These are phyloP conservation scores for Myotis yumanensis DNA, from an alignment of 2,113 vertebrate species.

Conservation along the genomic window DNA sequence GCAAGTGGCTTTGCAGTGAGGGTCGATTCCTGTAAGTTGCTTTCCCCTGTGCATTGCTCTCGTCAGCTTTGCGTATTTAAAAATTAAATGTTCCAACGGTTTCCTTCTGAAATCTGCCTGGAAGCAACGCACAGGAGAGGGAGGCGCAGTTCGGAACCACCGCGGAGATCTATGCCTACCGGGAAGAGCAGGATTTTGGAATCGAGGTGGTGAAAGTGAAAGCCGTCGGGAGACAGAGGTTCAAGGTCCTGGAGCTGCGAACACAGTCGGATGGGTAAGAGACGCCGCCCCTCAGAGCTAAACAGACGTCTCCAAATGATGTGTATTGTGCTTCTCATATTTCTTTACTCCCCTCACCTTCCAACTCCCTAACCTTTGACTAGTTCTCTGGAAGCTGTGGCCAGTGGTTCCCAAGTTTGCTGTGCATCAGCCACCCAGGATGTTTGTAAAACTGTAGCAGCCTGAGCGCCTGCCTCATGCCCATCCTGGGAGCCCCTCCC, in stretches of 20 bases:
- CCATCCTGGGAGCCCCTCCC: not conserved
- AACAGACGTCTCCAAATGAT: not conserved
- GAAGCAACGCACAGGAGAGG: conserved; percentile 87
- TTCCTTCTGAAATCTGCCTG: not conserved
- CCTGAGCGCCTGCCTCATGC: not conserved
- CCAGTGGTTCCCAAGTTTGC: not conserved
- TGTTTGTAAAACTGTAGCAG: not conserved
- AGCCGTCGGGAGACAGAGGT: conserved; percentile 95
- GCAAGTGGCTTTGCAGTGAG: not conserved
- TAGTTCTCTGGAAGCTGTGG: not conserved
- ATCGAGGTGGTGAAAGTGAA: conserved; percentile 99
- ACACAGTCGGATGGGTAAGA: conserved; percentile 95
- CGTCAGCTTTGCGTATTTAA: not conserved
- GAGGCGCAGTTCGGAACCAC: conserved; percentile 96
- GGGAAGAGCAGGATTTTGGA: conserved; percentile 96
- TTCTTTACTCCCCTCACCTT: not conserved
- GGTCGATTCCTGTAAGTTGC: not conserved
- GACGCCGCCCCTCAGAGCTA: not conserved
- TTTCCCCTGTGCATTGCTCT: not conserved
- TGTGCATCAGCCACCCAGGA: not conserved
- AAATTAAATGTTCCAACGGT: not conserved
- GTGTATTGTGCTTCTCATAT: rapidly evolving
- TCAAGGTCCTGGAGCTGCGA: conserved; percentile 96
- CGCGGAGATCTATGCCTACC: conserved; percentile 97
- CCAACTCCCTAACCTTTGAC: not conserved